Conservation (phyloP, 2,797 vertebrate genomes). For the Mionectes olivaceus region DNA sequence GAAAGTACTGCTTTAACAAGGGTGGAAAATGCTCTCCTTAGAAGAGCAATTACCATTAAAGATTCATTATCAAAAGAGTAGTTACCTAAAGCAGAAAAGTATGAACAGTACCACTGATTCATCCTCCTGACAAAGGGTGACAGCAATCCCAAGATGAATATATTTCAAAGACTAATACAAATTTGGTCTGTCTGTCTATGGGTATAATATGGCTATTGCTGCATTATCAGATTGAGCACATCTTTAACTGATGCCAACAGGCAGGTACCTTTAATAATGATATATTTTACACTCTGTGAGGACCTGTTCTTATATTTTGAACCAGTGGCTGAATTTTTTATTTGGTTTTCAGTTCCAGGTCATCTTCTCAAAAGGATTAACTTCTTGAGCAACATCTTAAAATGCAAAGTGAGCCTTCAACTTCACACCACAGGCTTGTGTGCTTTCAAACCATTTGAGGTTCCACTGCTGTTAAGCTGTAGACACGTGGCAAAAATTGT, state of each 20-base stretch:
- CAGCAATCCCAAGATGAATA: constrained; percentile 67
- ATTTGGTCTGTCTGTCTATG: constrained; percentile 50
- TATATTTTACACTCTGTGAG: background rate
- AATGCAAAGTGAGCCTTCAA: background rate
- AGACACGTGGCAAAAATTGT: background rate
- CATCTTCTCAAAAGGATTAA: background rate
- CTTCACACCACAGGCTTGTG: background rate
- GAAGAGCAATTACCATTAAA: constrained; percentile 74
- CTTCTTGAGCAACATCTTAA: background rate
- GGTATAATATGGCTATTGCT: background rate
- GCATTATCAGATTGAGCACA: background rate
- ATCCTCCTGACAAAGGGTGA: constrained; percentile 44
- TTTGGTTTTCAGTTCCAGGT: background rate
- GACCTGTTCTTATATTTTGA: background rate
- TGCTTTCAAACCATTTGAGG: background rate
- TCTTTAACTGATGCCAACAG: background rate
- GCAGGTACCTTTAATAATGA: background rate
- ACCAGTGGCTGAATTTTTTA: background rate
- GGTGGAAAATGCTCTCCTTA: constrained; percentile 74
- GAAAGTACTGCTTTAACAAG: constrained; percentile 78
- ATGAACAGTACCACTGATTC: constrained; percentile 42
- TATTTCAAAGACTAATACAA: constrained; percentile 43
- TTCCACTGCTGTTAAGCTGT: background rate
- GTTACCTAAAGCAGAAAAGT: constrained; percentile 74
- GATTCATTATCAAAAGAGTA: constrained; percentile 77